Evolutionary conservation across 2,797 vertebrate species (phyloP).

Genomic region (Bradypus variegatus): DNA sequence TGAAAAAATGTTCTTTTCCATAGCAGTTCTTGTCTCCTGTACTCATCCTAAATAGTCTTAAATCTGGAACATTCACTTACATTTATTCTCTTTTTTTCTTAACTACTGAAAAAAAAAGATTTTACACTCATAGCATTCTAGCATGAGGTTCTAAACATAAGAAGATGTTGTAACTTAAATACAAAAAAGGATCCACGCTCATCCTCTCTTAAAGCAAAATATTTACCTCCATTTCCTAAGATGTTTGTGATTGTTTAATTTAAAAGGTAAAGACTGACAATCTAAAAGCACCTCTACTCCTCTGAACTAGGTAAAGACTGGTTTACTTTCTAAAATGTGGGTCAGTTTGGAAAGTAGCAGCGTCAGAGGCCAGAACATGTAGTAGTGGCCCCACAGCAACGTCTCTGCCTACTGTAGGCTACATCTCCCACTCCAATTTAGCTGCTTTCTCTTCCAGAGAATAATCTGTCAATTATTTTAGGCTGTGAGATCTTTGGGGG

Average conservation of each 20-base stretch:
- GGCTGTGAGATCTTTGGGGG: conserved; percentile 7
- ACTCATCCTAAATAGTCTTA: conserved; percentile 26
- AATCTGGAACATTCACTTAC: conserved; percentile 7
- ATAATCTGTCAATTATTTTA: neutral
- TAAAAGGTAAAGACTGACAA: neutral
- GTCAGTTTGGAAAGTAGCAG: conserved; percentile 41
- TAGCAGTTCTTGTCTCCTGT: neutral
- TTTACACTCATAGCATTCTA: conserved; percentile 4
- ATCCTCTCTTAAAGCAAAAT: conserved; percentile 41
- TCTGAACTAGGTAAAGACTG: neutral
- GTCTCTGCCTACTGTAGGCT: neutral
- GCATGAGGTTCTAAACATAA: conserved; percentile 33
- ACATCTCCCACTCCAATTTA: neutral
- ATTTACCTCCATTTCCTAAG: conserved; percentile 1
- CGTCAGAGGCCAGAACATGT: conserved; percentile 4
- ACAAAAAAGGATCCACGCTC: conserved; percentile 19
- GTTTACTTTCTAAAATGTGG: conserved; percentile 34
- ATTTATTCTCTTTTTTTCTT: neutral
- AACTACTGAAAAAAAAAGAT: neutral
- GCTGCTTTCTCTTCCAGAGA: neutral
- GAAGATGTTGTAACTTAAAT: conserved; percentile 20
- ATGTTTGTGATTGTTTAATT: neutral
- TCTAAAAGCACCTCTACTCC: neutral
- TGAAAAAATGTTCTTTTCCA: neutral
- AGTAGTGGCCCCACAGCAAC: neutral